Percentiles rank a stretch among this genome's conserved stretches.
Conservation (phyloP, 1,140 invertebrate species). For the Adelges cooleyi region DNA sequence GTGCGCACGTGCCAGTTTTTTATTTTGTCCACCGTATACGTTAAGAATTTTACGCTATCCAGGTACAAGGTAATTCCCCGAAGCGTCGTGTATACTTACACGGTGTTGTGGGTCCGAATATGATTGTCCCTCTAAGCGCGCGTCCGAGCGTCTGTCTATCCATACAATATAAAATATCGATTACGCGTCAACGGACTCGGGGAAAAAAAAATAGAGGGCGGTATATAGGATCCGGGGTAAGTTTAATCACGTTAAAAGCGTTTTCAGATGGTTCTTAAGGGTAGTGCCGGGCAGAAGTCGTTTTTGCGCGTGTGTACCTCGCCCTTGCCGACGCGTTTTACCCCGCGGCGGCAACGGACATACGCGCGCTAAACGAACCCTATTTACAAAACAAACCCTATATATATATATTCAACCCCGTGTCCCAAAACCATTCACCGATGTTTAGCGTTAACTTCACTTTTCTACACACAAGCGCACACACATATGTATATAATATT, state of each 20-base stretch:
- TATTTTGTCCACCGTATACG: too few relatives aligned
- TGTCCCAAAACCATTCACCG: neutral
- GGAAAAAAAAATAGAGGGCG: neutral
- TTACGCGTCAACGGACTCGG: slow-evolving; percentile 16
- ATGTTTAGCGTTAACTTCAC: slow-evolving; percentile 22
- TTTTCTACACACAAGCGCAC: neutral
- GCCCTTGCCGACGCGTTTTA: neutral
- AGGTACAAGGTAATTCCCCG: too few relatives aligned
- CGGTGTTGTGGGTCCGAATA: too few relatives aligned
- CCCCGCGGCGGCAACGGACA: neutral
- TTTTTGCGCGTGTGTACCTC: neutral
- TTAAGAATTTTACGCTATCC: too few relatives aligned
- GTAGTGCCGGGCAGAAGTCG: slow-evolving; percentile 15
- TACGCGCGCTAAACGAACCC: slow-evolving; percentile 11
- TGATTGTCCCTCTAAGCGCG: neutral
- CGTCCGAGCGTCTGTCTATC: neutral
- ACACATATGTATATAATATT: neutral
- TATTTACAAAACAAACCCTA: slow-evolving; percentile 16
- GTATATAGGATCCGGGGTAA: slow-evolving; percentile 35
- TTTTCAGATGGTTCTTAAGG: slow-evolving; percentile 25
- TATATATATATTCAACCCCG: too few relatives aligned
- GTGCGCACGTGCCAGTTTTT: too few relatives aligned
- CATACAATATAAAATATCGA: neutral
- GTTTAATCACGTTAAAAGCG: slow-evolving; percentile 29
- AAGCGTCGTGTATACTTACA: too few relatives aligned